These are phyloP conservation scores for Pseudomyrmex sp. DNA, from an alignment of 1,140 invertebrate species.

Conservation along the genomic window DNA sequence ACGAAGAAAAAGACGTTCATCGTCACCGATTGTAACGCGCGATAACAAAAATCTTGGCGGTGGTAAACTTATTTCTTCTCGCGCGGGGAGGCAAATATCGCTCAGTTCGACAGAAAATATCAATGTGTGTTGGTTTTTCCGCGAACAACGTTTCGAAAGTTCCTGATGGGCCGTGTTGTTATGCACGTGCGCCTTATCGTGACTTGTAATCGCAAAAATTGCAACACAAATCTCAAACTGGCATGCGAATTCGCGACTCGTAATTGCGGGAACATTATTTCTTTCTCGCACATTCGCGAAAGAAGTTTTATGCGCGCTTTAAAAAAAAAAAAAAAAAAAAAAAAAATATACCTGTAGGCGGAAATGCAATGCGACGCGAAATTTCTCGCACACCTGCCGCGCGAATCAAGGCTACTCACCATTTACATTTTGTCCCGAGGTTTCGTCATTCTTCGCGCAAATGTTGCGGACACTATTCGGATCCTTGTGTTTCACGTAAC, in stretches of 20 bases:
- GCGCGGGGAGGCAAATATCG: background rate
- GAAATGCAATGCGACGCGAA: conserved; percentile 36
- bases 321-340: background rate
- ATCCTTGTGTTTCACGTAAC: conserved; percentile 1
- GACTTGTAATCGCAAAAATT: conserved; percentile 51
- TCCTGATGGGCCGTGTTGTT: conserved; percentile 20
- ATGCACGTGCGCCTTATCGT: conserved; percentile 46
- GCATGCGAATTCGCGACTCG: conserved; percentile 47
- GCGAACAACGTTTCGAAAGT: background rate
- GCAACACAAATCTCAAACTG: conserved; percentile 32
- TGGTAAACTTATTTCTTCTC: background rate
- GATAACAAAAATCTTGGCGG: background rate
- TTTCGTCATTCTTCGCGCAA: conserved; percentile 48
- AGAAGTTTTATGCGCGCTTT: conserved; percentile 14
- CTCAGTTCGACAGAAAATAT: background rate
- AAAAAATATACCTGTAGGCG: background rate
- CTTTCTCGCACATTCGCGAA: conserved; percentile 18
- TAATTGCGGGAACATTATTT: conserved; percentile 63
- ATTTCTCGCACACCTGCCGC: conserved; percentile 13
- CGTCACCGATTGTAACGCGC: background rate
- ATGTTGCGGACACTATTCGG: conserved; percentile 4
- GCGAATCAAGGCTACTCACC: conserved; percentile 59
- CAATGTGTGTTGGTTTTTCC: too few relatives aligned
- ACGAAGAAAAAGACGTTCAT: conserved; percentile 5
- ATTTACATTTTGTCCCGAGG: background rate